A percentile compares a stretch with the other conserved stretches of the same genome.
phyloP scores from a whole-genome alignment of 2,888 invertebrate species.

The Tetheella fluctuosa region DNA sequence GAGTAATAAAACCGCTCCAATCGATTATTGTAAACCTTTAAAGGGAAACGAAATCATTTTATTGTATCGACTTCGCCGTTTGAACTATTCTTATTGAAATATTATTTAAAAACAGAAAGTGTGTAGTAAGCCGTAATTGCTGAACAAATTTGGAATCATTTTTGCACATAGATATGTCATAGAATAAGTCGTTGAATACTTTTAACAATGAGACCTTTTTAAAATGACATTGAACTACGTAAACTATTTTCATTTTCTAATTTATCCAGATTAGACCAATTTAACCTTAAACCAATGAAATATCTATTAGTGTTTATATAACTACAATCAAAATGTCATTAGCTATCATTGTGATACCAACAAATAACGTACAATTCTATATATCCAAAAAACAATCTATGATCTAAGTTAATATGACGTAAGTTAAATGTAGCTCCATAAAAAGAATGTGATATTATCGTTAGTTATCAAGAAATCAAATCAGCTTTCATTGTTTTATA shows the following conservation, averaged over 20 bases:
- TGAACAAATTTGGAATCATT: too few relatives aligned
- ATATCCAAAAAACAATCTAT: background rate
- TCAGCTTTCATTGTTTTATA: too few relatives aligned
- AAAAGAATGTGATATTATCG: too few relatives aligned
- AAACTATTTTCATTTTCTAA: background rate
- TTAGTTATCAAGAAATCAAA: too few relatives aligned
- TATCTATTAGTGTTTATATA: constrained; percentile 16
- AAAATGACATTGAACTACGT: background rate
- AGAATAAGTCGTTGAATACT: too few relatives aligned
- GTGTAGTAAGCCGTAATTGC: background rate
- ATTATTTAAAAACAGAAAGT: too few relatives aligned
- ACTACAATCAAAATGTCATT: constrained; percentile 26
- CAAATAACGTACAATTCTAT: background rate
- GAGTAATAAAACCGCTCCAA: constrained; percentile 23
- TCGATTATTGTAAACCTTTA: constrained; percentile 10
- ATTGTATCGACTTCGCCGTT: constrained; percentile 2
- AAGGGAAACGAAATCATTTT: background rate
- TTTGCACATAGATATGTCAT: too few relatives aligned
- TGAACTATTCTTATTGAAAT: background rate
- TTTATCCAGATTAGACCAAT: constrained; percentile 8
- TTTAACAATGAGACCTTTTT: background rate
- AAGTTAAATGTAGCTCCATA: too few relatives aligned
- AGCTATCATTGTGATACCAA: constrained; percentile 10
- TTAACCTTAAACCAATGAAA: constrained; percentile 18
- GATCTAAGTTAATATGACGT: too few relatives aligned